These are phyloP conservation scores for Vulpes lagopus DNA, from an alignment of 2,113 vertebrate genomes.

Conservation along the genomic window DNA sequence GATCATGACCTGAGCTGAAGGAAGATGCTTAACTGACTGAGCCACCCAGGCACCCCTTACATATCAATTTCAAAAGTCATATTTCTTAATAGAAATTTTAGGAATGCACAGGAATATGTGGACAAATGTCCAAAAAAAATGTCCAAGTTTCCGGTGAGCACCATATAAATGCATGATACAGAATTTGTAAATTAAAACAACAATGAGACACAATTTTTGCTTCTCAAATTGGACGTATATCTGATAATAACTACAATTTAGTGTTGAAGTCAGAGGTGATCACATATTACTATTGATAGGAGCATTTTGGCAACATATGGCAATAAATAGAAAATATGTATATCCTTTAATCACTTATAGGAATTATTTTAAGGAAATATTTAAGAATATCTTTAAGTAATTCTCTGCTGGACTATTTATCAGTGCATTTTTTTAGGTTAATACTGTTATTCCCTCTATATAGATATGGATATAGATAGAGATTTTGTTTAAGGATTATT, in stretches of 20 bases:
- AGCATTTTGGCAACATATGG: not conserved
- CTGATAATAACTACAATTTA: not conserved
- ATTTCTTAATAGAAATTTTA: not conserved
- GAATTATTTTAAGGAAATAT: not conserved
- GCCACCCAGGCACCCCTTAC: too few relatives aligned
- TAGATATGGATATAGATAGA: not conserved
- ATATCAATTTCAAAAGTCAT: not conserved
- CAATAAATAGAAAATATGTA: not conserved
- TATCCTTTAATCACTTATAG: not conserved
- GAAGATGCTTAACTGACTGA: too few relatives aligned
- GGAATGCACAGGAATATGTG: not conserved
- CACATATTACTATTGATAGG: not conserved
- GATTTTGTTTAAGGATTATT: not conserved
- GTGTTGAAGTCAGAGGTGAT: not conserved
- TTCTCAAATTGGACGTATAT: not conserved
- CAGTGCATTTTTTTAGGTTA: not conserved
- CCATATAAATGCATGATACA: not conserved
- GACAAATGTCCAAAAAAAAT: not conserved
- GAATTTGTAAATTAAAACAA: not conserved
- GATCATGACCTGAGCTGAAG: too few relatives aligned
- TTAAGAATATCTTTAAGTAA: not conserved
- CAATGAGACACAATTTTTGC: not conserved
- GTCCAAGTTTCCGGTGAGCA: not conserved
- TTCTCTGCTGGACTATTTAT: not conserved
- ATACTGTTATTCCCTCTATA: not conserved